Conservation (phyloP, 2,113 vertebrate species). For the Zosterops japonicus region DNA sequence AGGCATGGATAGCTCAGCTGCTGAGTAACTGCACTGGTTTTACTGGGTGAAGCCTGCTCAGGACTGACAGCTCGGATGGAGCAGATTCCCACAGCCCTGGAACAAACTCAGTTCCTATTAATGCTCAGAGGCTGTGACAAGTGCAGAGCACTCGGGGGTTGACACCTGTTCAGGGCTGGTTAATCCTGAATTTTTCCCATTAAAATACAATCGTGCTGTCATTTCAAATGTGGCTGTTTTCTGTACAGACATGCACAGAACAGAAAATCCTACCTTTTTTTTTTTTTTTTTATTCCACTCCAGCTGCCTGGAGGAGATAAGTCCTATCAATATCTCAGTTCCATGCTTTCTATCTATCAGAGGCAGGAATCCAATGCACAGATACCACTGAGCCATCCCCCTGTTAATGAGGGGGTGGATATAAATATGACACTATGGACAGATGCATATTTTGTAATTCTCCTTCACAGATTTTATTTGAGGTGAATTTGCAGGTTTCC, state of each 20-base stretch:
- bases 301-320: conserved; percentile 51
- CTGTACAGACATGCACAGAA: conserved; percentile 5
- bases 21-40: not conserved
- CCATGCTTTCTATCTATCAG: not conserved
- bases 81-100: not conserved
- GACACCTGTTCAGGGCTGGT: conserved; percentile 36
- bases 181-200: conserved; percentile 38
- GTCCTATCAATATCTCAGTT: not conserved
- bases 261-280: conserved; percentile 14
- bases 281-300: conserved; percentile 6
- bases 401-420: not conserved
- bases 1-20: not conserved
- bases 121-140: not conserved
- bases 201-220: conserved; percentile 44
- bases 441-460: not conserved
- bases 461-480: not conserved
- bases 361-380: not conserved
- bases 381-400: not conserved
- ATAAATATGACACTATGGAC: not conserved
- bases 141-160: not conserved
- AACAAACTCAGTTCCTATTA: not conserved
- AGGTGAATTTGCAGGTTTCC: not conserved
- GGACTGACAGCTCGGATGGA: not conserved
- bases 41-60: not conserved
- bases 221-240: conserved; percentile 3